Percentiles rank a stretch among this genome's conserved stretches.
phyloP scores from a whole-genome alignment of 1,140 invertebrate genomes.

The Delia radicum region DNA sequence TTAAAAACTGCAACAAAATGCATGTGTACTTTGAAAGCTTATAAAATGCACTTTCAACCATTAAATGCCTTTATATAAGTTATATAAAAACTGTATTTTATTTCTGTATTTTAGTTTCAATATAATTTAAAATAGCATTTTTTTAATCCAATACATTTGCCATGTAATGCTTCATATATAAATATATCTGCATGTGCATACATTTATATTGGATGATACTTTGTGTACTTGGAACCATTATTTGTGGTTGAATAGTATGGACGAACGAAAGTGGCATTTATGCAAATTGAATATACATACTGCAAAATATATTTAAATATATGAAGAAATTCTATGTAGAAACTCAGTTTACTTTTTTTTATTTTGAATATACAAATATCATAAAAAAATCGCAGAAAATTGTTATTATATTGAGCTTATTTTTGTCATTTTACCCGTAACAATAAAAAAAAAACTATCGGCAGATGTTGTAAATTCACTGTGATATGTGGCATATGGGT shows the following conservation, averaged over 20 bases:
- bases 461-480: background rate
- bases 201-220: background rate
- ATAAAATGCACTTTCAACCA: no score
- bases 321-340: background rate
- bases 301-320: background rate
- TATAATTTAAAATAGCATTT: no score
- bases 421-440: background rate
- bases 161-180: no score
- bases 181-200: background rate
- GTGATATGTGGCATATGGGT: constrained; percentile 19
- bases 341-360: background rate
- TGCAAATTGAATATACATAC: constrained; percentile 17
- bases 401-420: background rate
- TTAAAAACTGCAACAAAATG: no score
- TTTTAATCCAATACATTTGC: no score
- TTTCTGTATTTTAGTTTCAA: no score
- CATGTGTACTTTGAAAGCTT: no score
- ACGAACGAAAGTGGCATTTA: constrained; percentile 13
- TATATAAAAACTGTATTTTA: no score
- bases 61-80: no score
- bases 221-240: background rate
- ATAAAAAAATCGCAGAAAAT: background rate
- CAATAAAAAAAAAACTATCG: constrained; percentile 3
- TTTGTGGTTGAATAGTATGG: background rate
- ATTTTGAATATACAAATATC: no score